Base-by-base conservation (phyloP, 2,113 vertebrate species). In the Tor tambroides region DNA sequence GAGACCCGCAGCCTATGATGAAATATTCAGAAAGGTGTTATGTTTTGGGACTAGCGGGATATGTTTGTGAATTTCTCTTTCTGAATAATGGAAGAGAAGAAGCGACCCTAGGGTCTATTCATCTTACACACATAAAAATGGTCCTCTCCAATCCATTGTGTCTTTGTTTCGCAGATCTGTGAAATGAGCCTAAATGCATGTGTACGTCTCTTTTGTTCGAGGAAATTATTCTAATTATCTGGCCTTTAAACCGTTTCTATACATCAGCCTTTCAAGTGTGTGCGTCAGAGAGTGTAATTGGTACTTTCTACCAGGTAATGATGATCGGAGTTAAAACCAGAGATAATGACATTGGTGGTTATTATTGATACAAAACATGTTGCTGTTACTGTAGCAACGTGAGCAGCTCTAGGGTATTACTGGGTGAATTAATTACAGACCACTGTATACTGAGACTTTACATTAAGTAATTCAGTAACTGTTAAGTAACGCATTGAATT, bases 1-100 rank as follows among this genome's bases (percentile, higher is more conserved):
- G n/a, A 61, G 67, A 72, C 74, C 54, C 6, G 14, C 67, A 30
- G 41, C 26, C 38, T 65, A 38, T 76, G n/a, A 80, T 89, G 74
- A 86, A 86, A 84, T 84, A 74, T 54, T 82, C 61, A 67, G 46
- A 77, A 83, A 88, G 59, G 26, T 65, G 87, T 49, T 90, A 28
- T 88, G 54, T 86, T 88, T 86, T 46, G 77, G 28, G 71, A 76
- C 75, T 17, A 72, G 41, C 41, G 85, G 54, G 76, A 54, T 80
- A 87, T 86, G 46, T 84, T 83, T 80, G 75, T 56, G 85, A 75
- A 90, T 86, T 86, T 80, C 74, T 63, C 85, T 83, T 74, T 80
- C 59, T 69, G 59, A 88, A 83, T 83, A 85, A 85, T 83, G 54
- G 49, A 86, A 81, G 59, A 72, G 80, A 79, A 63, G 61, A 26